Evolutionary conservation across 2,888 invertebrate genomes (phyloP), one percentile per base, ranked within the genome.

Genomic region (Nomada fabriciana): DNA sequence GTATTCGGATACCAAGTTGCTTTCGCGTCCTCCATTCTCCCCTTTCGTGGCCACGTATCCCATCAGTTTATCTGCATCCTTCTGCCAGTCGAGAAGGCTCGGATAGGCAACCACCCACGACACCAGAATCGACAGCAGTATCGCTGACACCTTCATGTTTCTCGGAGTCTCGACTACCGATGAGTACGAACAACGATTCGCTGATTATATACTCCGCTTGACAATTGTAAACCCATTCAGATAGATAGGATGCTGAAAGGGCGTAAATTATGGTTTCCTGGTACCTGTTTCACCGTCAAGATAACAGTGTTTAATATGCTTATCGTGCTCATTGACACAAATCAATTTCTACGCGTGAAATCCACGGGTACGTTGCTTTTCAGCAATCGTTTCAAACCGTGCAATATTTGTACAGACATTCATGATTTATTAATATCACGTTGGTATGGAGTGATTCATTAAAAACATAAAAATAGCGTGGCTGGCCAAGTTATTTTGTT

Each of bases 141-240:
- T 60, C n/a, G 60, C 43, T 7, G 53, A 29, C 52, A 77, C 64
- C 69, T 84, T 84, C 84, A 85, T 85, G 25, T 64, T 76, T 9
- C 11, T 20, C 50, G 63, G 60, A 42, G 10, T 15, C 15, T 43
- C 55, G 13, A 18, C 42, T 50, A 85, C 84, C 77, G 76, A 68
- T 36, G 52, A 13, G 23, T 43, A 15, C 20, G 11, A 47, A 4
- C 43, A 47, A 23, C 25, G 13, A 57, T 43, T 42, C 76, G 50
- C 13, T 29, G 60, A 67, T 70, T 85, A 77, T 84, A 85, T 84
- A 85, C 77, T 72, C 75, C 13, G 57, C 29, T 5, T 59, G 29
- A 53, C 85, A 85, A 74, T 77, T 85, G 82, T 75, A 57, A 77
- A 76, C 82, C 84, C 74, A 84, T 13, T 23, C 29, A 5, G 25